Base-by-base conservation (phyloP, 35 echinoderm and acorn worm species). In the Strongylocentrotus purpuratus region DNA sequence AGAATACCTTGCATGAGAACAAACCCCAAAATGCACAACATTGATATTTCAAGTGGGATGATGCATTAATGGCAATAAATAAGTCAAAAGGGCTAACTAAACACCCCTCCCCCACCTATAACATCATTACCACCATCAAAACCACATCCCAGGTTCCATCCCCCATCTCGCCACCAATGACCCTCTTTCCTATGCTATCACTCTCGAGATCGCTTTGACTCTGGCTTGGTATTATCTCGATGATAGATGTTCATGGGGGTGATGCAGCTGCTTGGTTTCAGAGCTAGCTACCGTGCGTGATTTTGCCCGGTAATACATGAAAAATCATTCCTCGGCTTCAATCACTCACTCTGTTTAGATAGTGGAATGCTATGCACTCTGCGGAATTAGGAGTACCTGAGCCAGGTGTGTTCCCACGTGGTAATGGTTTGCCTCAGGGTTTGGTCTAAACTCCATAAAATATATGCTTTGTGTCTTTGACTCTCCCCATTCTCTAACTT, bases 331-430 rank as follows among this genome's bases (percentile, higher is more conserved):
- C 25, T 5, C 20, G 0, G 65, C 65, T 78, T 22, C 18, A 78
- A 78, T 78, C 65, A 78, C 65, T 78, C 65, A 78, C 25, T 78
- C 65, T 78, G 65, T 78, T 78, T 78, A 78, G 65, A 78, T 78
- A 78, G 65, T n/a, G 65, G 65, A 78, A 59, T 17, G 65, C 65
- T 78, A 22, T 78, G 65, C 28, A 78, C 65, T 78, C 65, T 78
- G 65, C 7, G 22, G 65, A 78, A 78, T 78, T 78, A 78, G 65
- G 28, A 78, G 65, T 78, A n/a, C n/a, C n/a, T n/a, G 65, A 18
- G 2, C 15, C 65, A n/a, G 65, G 28, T 78, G 65, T 28, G 65
- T 78, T 78, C 65, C 7, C 65, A 78, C 65, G 25, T 78, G 22
- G 20, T 78, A 1, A 8, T 28, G 7, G n/a, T 28, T 5, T 55